Evolutionary conservation across 2,797 vertebrate genomes (phyloP).

Genomic region (Gallirallus australis): DNA sequence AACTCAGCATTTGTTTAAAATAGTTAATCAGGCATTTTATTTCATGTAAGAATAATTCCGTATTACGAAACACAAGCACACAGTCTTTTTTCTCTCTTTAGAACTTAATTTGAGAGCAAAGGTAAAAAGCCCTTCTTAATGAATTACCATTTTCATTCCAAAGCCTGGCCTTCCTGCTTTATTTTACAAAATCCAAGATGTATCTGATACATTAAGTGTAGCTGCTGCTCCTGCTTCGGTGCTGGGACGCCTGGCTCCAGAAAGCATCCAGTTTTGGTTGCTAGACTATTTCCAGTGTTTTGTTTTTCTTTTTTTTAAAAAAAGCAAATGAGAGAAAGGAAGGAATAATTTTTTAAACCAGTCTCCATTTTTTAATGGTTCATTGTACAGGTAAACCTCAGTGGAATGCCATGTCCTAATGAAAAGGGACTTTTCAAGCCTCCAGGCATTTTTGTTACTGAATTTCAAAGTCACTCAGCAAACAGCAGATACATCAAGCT

Average conservation of each 20-base stretch:
- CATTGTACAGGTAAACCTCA: background rate
- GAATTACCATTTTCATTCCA: background rate
- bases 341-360: background rate
- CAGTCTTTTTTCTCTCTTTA: background rate
- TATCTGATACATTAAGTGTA: background rate
- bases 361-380: background rate
- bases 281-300: background rate
- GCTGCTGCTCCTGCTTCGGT: background rate
- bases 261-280: background rate
- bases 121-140: background rate
- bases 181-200: background rate
- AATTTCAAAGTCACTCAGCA: slow-evolving; percentile 13
- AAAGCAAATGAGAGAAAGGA: background rate
- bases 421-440: background rate
- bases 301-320: background rate
- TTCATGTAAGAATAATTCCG: background rate
- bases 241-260: background rate
- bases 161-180: background rate
- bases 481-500: background rate
- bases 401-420: background rate
- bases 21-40: background rate
- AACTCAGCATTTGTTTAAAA: background rate
- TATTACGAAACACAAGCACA: background rate
- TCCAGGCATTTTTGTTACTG: slow-evolving; percentile 15
- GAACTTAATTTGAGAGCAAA: background rate